These are phyloP conservation scores for Rachycentron canadum DNA, from an alignment of 2,797 vertebrate genomes.

Conservation along the genomic window DNA sequence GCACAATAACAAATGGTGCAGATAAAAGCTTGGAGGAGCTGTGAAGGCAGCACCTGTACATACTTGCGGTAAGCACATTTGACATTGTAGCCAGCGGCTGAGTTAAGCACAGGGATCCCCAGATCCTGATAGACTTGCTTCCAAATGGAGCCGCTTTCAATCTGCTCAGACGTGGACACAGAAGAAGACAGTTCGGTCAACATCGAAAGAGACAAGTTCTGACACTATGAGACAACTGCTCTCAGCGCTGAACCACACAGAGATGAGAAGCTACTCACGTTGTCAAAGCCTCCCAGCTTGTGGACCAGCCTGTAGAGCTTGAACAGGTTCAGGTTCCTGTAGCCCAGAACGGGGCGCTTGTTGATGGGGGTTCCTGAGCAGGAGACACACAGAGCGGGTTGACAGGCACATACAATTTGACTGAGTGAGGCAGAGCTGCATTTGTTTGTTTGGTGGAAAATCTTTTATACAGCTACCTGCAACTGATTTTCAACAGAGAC, in stretches of 20 bases:
- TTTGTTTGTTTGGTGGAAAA: not conserved
- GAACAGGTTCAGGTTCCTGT: constrained; percentile 89
- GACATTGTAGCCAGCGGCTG: constrained; percentile 89
- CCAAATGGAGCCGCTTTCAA: constrained; percentile 88
- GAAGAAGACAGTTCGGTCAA: constrained; percentile 6
- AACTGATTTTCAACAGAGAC: not conserved
- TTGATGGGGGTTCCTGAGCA: constrained; percentile 87
- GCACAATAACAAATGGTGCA: constrained; percentile 14
- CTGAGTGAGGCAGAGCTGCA: not conserved
- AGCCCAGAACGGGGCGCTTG: constrained; percentile 88
- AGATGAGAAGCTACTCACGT: constrained; percentile 72
- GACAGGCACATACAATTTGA: not conserved
- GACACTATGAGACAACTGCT: not conserved
- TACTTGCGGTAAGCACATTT: constrained; percentile 91
- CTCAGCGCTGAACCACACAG: not conserved
- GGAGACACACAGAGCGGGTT: not conserved
- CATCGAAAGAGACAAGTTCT: not conserved
- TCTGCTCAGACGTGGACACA: constrained; percentile 72
- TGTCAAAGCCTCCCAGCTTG: constrained; percentile 87
- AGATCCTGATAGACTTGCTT: constrained; percentile 89
- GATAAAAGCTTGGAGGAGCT: constrained; percentile 16
- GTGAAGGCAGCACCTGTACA: constrained; percentile 46
- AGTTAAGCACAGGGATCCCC: constrained; percentile 89
- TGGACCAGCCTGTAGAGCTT: constrained; percentile 88
- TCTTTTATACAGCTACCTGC: not conserved